These are phyloP conservation scores for Trichosurus vulpecula DNA, from an alignment of 2,797 vertebrate genomes.

Conservation along the genomic window DNA sequence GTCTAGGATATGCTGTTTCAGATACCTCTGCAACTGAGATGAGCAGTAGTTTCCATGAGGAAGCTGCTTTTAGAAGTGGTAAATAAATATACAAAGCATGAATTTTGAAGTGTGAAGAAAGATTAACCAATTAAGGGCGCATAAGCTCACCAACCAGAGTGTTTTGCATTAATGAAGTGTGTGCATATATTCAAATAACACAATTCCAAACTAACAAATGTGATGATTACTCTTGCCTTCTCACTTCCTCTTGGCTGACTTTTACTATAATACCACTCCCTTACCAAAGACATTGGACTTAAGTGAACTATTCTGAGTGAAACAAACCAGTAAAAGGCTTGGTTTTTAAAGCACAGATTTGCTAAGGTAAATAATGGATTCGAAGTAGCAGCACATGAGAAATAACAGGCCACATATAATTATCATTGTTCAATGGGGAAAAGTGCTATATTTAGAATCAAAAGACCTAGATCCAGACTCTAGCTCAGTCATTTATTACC, in stretches of 20 bases:
- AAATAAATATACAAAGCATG: constrained; percentile 81
- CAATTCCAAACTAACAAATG: constrained; percentile 72
- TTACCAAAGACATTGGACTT: constrained; percentile 62
- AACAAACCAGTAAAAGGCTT: constrained; percentile 63
- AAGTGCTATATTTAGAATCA: background rate
- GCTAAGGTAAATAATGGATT: constrained; percentile 64
- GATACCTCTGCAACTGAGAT: constrained; percentile 84
- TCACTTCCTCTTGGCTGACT: constrained; percentile 30
- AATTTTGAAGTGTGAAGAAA: constrained; percentile 80
- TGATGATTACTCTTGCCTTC: constrained; percentile 54
- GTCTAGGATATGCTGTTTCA: constrained; percentile 87
- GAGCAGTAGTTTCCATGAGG: constrained; percentile 85
- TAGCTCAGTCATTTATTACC: background rate
- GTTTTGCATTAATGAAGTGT: constrained; percentile 28
- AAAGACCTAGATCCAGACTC: background rate
- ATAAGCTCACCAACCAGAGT: background rate
- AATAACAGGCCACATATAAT: background rate
- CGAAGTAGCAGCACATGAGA: constrained; percentile 11
- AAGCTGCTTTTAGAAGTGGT: constrained; percentile 85
- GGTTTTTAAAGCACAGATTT: constrained; percentile 36
- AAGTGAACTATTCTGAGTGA: constrained; percentile 44
- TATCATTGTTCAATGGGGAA: background rate
- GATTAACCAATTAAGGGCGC: constrained; percentile 58
- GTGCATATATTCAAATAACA: constrained; percentile 49
- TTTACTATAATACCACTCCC: constrained; percentile 34